These are phyloP conservation scores for Takifugu ocellatus DNA, from an alignment of 2,797 vertebrate genomes.

Conservation along the genomic window DNA sequence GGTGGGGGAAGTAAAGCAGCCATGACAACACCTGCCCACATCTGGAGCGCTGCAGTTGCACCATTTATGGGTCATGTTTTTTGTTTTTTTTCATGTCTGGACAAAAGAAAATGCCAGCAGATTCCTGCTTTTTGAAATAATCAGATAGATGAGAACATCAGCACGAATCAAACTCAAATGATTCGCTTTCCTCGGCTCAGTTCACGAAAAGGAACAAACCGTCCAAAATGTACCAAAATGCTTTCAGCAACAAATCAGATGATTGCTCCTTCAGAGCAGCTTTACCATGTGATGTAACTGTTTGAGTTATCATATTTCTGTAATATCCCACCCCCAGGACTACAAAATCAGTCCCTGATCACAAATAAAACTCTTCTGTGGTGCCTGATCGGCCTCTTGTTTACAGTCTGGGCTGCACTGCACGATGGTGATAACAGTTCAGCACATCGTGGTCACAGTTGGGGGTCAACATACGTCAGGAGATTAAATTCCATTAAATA, in stretches of 20 bases:
- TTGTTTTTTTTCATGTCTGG: too few relatives aligned
- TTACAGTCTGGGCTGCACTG: neutral
- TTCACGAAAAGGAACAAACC: too few relatives aligned
- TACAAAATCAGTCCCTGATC: neutral
- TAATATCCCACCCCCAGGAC: neutral
- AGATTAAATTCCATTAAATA: slow-evolving; percentile 30
- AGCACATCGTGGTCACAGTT: slow-evolving; percentile 19
- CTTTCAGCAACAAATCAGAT: neutral
- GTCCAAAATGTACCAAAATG: too few relatives aligned
- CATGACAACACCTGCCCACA: slow-evolving; percentile 50
- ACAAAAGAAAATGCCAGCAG: too few relatives aligned
- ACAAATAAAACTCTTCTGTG: neutral
- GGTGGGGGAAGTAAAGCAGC: slow-evolving; percentile 16
- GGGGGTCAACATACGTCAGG: slow-evolving; percentile 16
- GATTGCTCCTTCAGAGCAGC: neutral
- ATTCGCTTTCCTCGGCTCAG: too few relatives aligned
- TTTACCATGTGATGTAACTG: neutral
- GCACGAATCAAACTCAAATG: too few relatives aligned
- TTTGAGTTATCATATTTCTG: too few relatives aligned
- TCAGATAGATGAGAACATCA: neutral
- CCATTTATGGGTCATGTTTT: slow-evolving; percentile 38
- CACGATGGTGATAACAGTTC: slow-evolving; percentile 25
- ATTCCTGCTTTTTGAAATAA: neutral
- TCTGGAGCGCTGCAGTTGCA: slow-evolving; percentile 32
- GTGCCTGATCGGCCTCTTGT: slow-evolving; percentile 11